Evolutionary conservation across 2,888 invertebrate species (phyloP), one percentile per base, ranked within the genome.

Genomic region (Agrilus biguttatus): DNA sequence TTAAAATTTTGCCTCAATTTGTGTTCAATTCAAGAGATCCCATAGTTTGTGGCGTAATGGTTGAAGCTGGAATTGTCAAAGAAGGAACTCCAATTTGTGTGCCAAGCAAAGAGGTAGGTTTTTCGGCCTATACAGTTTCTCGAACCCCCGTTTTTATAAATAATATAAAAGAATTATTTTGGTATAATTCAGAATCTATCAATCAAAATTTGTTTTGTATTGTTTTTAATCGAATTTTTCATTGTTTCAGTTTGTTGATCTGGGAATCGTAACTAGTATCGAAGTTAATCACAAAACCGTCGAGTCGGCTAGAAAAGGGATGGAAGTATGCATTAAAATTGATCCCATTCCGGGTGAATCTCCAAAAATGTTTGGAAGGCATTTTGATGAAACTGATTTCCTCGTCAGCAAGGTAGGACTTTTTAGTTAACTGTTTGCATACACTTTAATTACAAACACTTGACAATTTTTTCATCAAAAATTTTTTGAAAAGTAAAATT

Each of bases 11-110:
- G 62, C 83, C 83, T 21, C 86, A 97, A 69, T 95, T 83, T 69
- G 80, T 99, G 60, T 99, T 98, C 77, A 99, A 98, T 70, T 89
- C 92, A 8, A 78, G 98, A 46, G 96, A 98, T 71, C 98, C 98
- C 8, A 99, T 99, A 64, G 91, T 99, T 17, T 77, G 87, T 57
- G 98, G 98, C 36, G 90, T 99, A 1, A 85, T 85, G 70, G 78
- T 99, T 1, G 97, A 98, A 62, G 91, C 87, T 19, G 98, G 98
- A 35, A 79, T 95, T 45, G 74, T 98, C 37, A 93, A 88, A 66
- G 88, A 91, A 57, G 98, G 98, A 44, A 97, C 97, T 1, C 97
- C 97, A 0, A 77, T 99, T 41, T 97, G 97, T 71, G 97, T 98
- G 41, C 96, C 96, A 45, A 85, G 80, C 62, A 86, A 91, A 78